Evolutionary conservation across 2,113 vertebrate genomes (phyloP).

Genomic region (Chaenogobius annularis): DNA sequence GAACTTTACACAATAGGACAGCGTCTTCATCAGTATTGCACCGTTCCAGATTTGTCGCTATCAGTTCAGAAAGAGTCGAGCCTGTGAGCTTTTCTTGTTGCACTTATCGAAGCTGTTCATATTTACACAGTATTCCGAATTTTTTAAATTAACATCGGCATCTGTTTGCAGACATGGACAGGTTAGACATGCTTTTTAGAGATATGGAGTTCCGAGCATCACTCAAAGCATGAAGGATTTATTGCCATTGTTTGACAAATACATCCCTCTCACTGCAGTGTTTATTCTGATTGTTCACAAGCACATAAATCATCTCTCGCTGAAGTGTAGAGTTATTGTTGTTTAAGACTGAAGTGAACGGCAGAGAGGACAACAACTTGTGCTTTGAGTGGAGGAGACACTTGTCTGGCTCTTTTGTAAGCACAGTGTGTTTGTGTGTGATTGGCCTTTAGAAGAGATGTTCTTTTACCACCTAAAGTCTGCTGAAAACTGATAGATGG

Average conservation of each 20-base stretch:
- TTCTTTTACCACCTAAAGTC: background rate
- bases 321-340: background rate
- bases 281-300: constrained; percentile 13
- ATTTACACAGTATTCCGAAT: background rate
- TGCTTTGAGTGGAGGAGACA: constrained; percentile 19
- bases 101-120: too few relatives aligned
- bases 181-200: constrained; percentile 8
- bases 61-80: too few relatives aligned
- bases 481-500: background rate
- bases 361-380: constrained; percentile 11
- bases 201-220: constrained; percentile 14
- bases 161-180: constrained; percentile 25
- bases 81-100: too few relatives aligned
- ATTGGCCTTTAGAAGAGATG: background rate
- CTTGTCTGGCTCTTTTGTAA: background rate
- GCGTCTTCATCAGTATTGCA: too few relatives aligned
- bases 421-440: background rate
- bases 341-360: constrained; percentile 13
- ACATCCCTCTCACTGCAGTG: background rate
- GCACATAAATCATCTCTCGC: constrained; percentile 27
- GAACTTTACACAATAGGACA: too few relatives aligned
- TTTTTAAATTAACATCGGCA: constrained; percentile 26
- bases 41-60: too few relatives aligned
- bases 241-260: constrained; percentile 14
- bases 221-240: constrained; percentile 10